Evolutionary conservation across 2,797 vertebrate species (phyloP).

Genomic region (Sciurus vulgaris): DNA sequence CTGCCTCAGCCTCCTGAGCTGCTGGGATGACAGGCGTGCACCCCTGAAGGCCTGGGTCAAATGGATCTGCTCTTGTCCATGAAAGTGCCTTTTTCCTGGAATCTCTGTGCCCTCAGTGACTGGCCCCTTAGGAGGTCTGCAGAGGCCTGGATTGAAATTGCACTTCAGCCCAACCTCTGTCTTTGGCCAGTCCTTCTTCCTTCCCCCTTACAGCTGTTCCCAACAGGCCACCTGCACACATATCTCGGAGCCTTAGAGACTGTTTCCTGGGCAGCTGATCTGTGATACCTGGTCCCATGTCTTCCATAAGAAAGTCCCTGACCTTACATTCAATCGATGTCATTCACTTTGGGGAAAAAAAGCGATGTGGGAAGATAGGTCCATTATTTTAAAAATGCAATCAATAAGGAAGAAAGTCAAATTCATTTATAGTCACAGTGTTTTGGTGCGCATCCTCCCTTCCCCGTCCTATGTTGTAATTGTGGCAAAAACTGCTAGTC

Average conservation of each 20-base stretch:
- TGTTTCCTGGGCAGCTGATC: neutral
- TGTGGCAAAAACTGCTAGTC: neutral
- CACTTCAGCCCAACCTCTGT: neutral
- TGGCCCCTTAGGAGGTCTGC: neutral
- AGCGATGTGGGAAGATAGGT: neutral
- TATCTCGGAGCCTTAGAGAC: neutral
- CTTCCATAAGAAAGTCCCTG: neutral
- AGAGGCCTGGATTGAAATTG: neutral
- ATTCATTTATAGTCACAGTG: neutral
- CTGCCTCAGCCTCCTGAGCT: too few species aligned
- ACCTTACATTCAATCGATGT: neutral
- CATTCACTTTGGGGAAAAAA: neutral
- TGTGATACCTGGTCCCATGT: neutral
- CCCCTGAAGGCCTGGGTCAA: neutral
- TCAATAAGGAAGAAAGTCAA: constrained; percentile 22
- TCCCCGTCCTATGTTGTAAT: neutral
- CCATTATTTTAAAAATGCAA: neutral
- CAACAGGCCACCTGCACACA: neutral
- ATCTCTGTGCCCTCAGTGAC: neutral
- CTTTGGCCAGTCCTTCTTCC: neutral
- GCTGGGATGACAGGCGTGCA: too few species aligned
- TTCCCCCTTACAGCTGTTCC: neutral
- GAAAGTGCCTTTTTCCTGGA: neutral
- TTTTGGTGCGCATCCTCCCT: neutral
- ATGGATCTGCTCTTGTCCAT: neutral